phyloP scores from a whole-genome alignment of 2,797 vertebrate genomes.

The Squalus acanthias region DNA sequence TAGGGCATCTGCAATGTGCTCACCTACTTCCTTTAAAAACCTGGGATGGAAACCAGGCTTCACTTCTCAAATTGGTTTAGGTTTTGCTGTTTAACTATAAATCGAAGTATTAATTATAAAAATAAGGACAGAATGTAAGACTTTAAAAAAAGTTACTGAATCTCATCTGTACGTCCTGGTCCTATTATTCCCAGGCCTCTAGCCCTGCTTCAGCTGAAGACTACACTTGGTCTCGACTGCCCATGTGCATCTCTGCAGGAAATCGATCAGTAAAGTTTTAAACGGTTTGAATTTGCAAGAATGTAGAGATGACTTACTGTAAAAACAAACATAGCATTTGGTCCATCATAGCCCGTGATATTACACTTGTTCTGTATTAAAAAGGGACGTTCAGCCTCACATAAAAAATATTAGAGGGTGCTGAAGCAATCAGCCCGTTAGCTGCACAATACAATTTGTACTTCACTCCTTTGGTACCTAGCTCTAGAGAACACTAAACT shows the following conservation, averaged over 20 bases:
- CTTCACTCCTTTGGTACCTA: neutral
- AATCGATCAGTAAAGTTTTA: neutral
- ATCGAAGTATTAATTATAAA: neutral
- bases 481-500: neutral
- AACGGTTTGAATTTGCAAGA: neutral
- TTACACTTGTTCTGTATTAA: neutral
- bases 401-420: neutral
- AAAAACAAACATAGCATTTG: neutral
- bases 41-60: too few species aligned
- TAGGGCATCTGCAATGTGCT: too few species aligned
- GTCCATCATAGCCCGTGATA: neutral
- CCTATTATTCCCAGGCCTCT: neutral
- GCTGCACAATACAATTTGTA: neutral
- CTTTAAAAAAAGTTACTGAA: neutral
- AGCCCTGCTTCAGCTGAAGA: neutral
- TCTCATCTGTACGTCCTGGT: neutral
- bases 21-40: too few species aligned
- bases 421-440: neutral
- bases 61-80: neutral
- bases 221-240: neutral
- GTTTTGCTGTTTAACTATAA: neutral
- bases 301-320: neutral
- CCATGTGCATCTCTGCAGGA: neutral
- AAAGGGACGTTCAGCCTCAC: neutral
- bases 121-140: neutral